phyloP scores from a whole-genome alignment of 2,113 vertebrate genomes.

The Hippotragus niger region DNA sequence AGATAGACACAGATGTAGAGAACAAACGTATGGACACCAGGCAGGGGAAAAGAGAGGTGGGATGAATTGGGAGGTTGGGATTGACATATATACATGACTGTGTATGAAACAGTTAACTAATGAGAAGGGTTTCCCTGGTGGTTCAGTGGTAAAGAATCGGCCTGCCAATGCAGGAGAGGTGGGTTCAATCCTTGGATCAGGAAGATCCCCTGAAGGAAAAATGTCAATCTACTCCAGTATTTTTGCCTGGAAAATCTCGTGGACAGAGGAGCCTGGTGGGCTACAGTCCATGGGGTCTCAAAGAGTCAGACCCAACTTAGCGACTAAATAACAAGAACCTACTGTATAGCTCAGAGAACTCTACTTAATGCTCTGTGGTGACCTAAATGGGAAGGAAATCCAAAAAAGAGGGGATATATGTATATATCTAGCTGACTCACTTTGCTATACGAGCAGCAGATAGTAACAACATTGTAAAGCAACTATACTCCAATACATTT shows the following conservation, averaged over 20 bases:
- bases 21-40: neutral
- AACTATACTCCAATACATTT: neutral
- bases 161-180: neutral
- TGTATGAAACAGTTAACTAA: neutral
- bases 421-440: neutral
- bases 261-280: neutral
- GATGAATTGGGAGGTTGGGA: neutral
- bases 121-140: neutral
- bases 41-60: neutral
- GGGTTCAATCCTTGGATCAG: neutral
- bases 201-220: neutral
- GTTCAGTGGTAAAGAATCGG: neutral
- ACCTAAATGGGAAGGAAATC: neutral
- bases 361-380: neutral
- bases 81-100: neutral
- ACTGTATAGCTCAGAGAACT: neutral
- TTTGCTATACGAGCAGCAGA: neutral
- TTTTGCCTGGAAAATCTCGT: neutral
- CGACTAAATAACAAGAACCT: fast-evolving
- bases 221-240: neutral
- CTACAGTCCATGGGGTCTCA: neutral
- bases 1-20: neutral
- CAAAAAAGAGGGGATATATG: neutral
- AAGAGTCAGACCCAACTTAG: neutral
- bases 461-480: neutral